Evolutionary conservation across 1,140 invertebrate genomes (phyloP).

Genomic region (Homarus americanus): DNA sequence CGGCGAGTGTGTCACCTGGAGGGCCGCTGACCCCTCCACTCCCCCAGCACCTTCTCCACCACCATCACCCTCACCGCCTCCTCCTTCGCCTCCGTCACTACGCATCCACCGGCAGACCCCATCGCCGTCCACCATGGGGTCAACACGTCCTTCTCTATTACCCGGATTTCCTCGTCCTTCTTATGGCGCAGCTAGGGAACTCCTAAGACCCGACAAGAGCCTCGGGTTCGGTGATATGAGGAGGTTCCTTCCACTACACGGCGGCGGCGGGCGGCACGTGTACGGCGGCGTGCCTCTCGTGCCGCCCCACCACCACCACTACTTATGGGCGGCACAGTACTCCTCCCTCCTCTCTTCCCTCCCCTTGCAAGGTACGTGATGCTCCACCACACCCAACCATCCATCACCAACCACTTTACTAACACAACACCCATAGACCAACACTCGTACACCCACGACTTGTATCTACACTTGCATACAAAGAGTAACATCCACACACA

Average conservation of each 20-base stretch:
- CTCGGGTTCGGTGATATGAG: conserved; percentile 30
- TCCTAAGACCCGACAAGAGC: conserved; percentile 13
- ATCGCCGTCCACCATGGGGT: neutral
- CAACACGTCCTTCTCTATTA: neutral
- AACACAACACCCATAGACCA: too few species aligned
- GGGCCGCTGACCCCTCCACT: neutral
- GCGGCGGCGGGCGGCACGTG: conserved; percentile 13
- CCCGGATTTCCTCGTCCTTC: neutral
- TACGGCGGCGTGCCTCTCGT: conserved; percentile 49
- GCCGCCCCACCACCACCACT: conserved; percentile 37
- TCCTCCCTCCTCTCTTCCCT: conserved; percentile 59
- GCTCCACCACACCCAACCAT: too few species aligned
- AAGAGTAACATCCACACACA: too few species aligned
- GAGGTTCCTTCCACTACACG: conserved; percentile 36
- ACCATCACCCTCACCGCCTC: neutral
- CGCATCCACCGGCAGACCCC: neutral
- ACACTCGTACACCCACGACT: too few species aligned
- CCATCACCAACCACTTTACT: too few species aligned
- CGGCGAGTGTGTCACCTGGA: neutral
- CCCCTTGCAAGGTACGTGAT: conserved; percentile 51
- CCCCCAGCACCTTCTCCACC: neutral
- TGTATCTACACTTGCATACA: too few species aligned
- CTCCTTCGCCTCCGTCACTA: neutral
- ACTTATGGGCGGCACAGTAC: conserved; percentile 64
- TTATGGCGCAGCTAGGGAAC: neutral